Evolutionary conservation across 2,797 vertebrate species (phyloP).

Genomic region (Chelon auratus): DNA sequence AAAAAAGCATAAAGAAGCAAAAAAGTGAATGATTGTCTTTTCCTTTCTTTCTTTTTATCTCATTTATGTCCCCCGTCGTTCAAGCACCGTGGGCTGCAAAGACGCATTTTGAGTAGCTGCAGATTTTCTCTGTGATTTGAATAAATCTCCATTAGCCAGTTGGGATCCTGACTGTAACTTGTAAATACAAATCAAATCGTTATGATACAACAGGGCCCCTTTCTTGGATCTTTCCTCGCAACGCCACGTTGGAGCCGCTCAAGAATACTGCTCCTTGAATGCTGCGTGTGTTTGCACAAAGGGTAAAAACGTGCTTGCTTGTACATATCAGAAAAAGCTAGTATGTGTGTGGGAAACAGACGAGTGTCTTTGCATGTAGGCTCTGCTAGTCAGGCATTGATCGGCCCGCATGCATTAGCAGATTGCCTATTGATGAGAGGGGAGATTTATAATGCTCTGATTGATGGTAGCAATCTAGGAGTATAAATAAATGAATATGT

Average conservation of each 20-base stretch:
- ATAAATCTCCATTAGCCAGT: slow-evolving; percentile 30
- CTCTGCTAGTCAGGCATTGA: slow-evolving; percentile 82
- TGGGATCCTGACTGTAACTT: slow-evolving; percentile 34
- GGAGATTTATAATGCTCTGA: slow-evolving; percentile 83
- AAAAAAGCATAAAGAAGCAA: slow-evolving; percentile 20
- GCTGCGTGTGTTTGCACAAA: slow-evolving; percentile 47
- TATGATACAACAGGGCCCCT: slow-evolving; percentile 39
- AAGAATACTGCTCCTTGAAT: slow-evolving; percentile 44
- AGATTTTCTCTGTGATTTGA: slow-evolving; percentile 27
- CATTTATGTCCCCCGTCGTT: slow-evolving; percentile 13
- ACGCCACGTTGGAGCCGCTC: slow-evolving; percentile 35
- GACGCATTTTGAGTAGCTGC: neutral
- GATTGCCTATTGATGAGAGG: slow-evolving; percentile 88
- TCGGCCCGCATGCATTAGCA: slow-evolving; percentile 84
- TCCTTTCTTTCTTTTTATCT: slow-evolving; percentile 22
- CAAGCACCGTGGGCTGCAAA: neutral
- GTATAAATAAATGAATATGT: slow-evolving; percentile 85
- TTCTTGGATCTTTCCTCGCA: slow-evolving; percentile 28
- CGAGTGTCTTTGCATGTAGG: slow-evolving; percentile 72
- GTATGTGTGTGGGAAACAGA: slow-evolving; percentile 45
- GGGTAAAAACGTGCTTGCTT: slow-evolving; percentile 48
- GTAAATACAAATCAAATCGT: slow-evolving; percentile 62
- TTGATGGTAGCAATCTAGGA: slow-evolving; percentile 81
- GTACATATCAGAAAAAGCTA: slow-evolving; percentile 11
- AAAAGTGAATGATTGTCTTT: slow-evolving; percentile 20